Base-by-base conservation (phyloP, 2,888 invertebrate species). In the Drosophila flavopinicola region DNA sequence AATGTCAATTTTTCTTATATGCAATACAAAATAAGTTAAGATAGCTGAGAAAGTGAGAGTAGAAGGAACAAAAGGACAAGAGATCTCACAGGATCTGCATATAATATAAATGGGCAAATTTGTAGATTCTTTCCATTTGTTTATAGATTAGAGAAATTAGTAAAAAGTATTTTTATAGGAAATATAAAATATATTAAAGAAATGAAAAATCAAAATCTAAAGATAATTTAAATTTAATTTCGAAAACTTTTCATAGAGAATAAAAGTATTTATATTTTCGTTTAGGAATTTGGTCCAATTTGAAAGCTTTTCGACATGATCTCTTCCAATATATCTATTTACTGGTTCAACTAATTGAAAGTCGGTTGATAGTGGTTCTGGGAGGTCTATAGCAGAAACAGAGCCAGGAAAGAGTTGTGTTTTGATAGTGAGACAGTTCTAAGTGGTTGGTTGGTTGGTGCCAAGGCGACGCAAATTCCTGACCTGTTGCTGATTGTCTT, bases 401-500 rank as follows among this genome's bases (percentile, higher is more conserved):
- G 52, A 64, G 53, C 24, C 58, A 52, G 66, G 6, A 15, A 30
- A 51, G 35, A 47, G 33, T 11, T 35, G 35, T 42, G 33, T 11
- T 35, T 11, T 30, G 47, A 41, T 5, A 63, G 51, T 44, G 63
- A n/a, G n/a, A 74, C 24, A 69, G 64, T 35, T 59, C 68, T 54
- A 52, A 48, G 20, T 15, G 20, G 4, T 10, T 35, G 35, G 15
- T 35, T 44, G 17, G 27, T 29, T n/a, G n/a, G 52, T 66, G 64
- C 38, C 59, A 65, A 52, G 25, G 17, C 41, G 53, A 52, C 44
- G 54, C 41, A 13, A 64, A 37, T 69, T 69, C 83, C 85, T 88
- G 88, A 88, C 88, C 88, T 88, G 88, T 85, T 89, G 88, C 74
- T 86, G 88, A 88, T 89, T 87, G 87, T 89, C 87, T 79, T 84